A percentile compares a stretch with the other conserved stretches of the same genome.
Conservation (phyloP, 2,888 invertebrate species). For the Archips xylosteana region DNA sequence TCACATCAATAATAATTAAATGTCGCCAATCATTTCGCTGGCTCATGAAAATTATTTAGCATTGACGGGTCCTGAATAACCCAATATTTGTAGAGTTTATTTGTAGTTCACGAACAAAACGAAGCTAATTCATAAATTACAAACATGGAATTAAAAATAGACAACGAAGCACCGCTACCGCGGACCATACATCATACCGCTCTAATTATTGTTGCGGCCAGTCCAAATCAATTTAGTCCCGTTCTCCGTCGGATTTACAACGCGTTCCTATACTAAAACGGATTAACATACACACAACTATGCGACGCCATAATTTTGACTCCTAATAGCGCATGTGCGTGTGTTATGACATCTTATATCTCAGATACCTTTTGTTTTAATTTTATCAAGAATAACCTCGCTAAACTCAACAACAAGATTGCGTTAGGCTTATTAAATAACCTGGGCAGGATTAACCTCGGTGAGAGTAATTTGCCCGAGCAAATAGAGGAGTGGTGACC, state of each 20-base stretch:
- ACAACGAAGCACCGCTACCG: constrained; percentile 44
- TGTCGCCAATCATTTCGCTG: neutral
- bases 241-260: constrained; percentile 63
- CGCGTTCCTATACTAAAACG: constrained; percentile 70
- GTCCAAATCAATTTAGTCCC: constrained; percentile 74
- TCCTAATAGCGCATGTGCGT: constrained; percentile 69
- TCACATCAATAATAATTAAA: neutral
- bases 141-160: constrained; percentile 41
- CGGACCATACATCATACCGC: constrained; percentile 61
- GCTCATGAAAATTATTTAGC: neutral
- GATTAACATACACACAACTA: constrained; percentile 59
- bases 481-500: constrained; percentile 74
- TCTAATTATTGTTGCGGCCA: constrained; percentile 73
- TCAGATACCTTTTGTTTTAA: constrained; percentile 58
- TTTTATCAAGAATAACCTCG: constrained; percentile 52
- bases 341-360: constrained; percentile 69
- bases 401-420: constrained; percentile 47
- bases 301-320: constrained; percentile 68
- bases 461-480: constrained; percentile 70
- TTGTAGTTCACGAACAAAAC: constrained; percentile 31
- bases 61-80: neutral
- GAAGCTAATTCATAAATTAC: constrained; percentile 39
- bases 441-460: constrained; percentile 68
- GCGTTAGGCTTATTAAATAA: constrained; percentile 68
- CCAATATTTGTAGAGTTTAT: constrained; percentile 14